phyloP scores from a whole-genome alignment of 1,140 invertebrate genomes.

The Microplitis mediator region DNA sequence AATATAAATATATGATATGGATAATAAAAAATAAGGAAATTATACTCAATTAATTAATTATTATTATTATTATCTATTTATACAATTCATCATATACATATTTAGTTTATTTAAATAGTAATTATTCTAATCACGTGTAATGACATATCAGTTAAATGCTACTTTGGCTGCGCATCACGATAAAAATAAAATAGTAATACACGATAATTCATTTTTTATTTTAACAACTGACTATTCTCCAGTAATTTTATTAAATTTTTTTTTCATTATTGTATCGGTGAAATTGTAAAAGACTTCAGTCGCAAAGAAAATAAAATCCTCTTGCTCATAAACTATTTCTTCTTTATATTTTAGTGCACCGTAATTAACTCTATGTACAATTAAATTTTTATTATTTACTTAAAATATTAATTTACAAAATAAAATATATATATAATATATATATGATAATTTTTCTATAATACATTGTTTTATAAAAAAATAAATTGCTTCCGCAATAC shows the following conservation, averaged over 20 bases:
- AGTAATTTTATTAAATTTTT: background rate
- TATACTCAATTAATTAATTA: background rate
- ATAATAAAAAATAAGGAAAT: background rate
- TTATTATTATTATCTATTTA: background rate
- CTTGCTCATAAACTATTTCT: background rate
- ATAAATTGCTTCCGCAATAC: background rate
- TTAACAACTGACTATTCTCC: background rate
- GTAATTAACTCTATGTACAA: background rate
- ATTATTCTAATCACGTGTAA: background rate
- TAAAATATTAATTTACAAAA: background rate
- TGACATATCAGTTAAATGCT: background rate
- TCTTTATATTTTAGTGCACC: background rate
- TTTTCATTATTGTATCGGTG: background rate
- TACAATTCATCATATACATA: background rate
- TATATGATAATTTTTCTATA: constrained; percentile 1
- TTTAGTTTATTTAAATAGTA: background rate
- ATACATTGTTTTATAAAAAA: constrained; percentile 19
- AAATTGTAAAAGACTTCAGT: constrained; percentile 20
- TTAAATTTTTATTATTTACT: background rate
- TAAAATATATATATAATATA: background rate
- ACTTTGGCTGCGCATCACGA: constrained; percentile 5
- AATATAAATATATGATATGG: background rate
- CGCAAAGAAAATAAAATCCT: constrained; percentile 7
- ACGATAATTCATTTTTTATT: background rate
- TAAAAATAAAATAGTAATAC: background rate